Percentiles rank a stretch among this genome's conserved stretches.
Evolutionary conservation across 2,113 vertebrate genomes (phyloP).

Genomic region (Rattus norvegicus): GRCr8 NC_086035.1:30878001-30878500

Average conservation of each 20-base stretch:
- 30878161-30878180: neutral
- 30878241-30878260: rapidly evolving
- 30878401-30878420: neutral
- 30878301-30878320: neutral
- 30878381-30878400: neutral
- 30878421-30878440: neutral
- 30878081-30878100: rapidly evolving
- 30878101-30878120: neutral
- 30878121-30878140: neutral
- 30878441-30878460: neutral
- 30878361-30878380: neutral
- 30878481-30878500: neutral
- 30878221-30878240: rapidly evolving
- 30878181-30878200: neutral
- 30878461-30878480: neutral
- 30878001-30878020: neutral
- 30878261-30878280: neutral
- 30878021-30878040: neutral
- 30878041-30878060: neutral
- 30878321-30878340: rapidly evolving
- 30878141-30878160: neutral
- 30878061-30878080: neutral
- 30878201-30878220: neutral
- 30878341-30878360: neutral
- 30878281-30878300: neutral